These are phyloP conservation scores for Platysternon megacephalum DNA, from an alignment of 2,113 vertebrate genomes.

Conservation along the genomic window DNA sequence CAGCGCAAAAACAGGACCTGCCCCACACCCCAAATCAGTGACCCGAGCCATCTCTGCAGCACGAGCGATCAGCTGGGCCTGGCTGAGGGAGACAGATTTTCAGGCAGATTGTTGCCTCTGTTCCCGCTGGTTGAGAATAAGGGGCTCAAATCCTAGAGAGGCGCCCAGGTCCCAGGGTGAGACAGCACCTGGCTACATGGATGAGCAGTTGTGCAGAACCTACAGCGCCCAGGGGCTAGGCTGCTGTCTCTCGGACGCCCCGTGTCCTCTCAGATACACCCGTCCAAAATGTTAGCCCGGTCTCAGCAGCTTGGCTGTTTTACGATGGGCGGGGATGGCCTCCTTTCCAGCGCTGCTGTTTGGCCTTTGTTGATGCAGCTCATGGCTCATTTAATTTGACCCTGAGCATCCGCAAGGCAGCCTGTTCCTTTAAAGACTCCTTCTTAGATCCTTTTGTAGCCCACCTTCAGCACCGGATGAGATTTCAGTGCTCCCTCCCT, in stretches of 20 bases:
- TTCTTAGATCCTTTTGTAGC: background rate
- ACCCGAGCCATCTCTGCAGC: background rate
- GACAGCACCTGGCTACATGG: background rate
- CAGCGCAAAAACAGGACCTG: background rate
- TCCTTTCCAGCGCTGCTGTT: background rate
- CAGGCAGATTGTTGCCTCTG: background rate
- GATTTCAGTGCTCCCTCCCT: background rate
- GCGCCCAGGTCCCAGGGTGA: background rate
- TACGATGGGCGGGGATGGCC: conserved; percentile 5
- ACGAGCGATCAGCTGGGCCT: background rate
- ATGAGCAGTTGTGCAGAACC: background rate
- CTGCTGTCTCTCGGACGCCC: too few species aligned
- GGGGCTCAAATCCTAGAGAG: background rate
- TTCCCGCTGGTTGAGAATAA: background rate
- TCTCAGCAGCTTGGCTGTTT: background rate
- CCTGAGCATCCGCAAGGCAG: background rate
- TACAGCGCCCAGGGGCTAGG: too few species aligned
- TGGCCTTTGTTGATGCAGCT: background rate
- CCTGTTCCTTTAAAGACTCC: background rate
- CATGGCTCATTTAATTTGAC: background rate
- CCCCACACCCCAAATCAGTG: background rate
- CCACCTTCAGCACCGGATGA: too few species aligned
- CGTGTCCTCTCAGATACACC: rapidly evolving
- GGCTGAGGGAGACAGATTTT: background rate
- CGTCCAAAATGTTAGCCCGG: background rate